Percentiles rank a stretch among this genome's conserved stretches.
Conservation (phyloP, 2,888 invertebrate species). For the Drosophila differens region DNA sequence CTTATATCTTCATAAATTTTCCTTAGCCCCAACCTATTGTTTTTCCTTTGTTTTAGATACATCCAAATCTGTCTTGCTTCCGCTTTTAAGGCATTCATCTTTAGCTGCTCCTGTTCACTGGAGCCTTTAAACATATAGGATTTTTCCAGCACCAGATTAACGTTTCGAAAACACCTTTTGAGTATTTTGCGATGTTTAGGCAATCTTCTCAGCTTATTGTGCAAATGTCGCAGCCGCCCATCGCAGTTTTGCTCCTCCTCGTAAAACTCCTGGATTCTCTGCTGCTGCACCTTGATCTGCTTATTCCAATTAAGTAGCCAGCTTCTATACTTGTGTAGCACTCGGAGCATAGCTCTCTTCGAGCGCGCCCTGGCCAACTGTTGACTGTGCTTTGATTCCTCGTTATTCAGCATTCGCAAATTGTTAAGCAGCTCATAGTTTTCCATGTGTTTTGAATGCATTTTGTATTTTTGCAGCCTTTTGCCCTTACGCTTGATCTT, state of each 20-base stretch:
- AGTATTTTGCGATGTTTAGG: slow-evolving; percentile 11
- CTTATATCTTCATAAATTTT: not conserved
- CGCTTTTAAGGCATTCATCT: slow-evolving; percentile 6
- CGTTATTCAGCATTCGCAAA: slow-evolving; percentile 16
- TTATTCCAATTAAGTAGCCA: slow-evolving; percentile 38
- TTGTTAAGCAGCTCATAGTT: slow-evolving; percentile 20
- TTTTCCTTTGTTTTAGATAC: slow-evolving; percentile 1
- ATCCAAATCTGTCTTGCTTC: slow-evolving; percentile 17
- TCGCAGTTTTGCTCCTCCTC: slow-evolving; percentile 12
- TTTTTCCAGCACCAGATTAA: not conserved
- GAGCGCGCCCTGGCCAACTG: not conserved
- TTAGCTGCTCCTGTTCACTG: too few species aligned
- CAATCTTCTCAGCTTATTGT: slow-evolving; percentile 19
- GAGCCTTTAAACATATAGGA: not conserved
- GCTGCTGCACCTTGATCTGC: slow-evolving; percentile 14
- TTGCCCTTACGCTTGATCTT: slow-evolving; percentile 29
- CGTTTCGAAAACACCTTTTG: slow-evolving; percentile 5
- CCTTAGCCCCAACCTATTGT: not conserved
- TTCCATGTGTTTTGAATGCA: slow-evolving; percentile 14
- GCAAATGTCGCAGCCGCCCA: slow-evolving; percentile 12
- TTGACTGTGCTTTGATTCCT: not conserved
- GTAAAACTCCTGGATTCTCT: slow-evolving; percentile 13
- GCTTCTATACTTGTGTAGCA: slow-evolving; percentile 14
- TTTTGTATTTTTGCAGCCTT: slow-evolving; percentile 17
- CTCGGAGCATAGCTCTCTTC: not conserved